Conservation (phyloP, 2,888 invertebrate species). For the Eristalis tenax region DNA sequence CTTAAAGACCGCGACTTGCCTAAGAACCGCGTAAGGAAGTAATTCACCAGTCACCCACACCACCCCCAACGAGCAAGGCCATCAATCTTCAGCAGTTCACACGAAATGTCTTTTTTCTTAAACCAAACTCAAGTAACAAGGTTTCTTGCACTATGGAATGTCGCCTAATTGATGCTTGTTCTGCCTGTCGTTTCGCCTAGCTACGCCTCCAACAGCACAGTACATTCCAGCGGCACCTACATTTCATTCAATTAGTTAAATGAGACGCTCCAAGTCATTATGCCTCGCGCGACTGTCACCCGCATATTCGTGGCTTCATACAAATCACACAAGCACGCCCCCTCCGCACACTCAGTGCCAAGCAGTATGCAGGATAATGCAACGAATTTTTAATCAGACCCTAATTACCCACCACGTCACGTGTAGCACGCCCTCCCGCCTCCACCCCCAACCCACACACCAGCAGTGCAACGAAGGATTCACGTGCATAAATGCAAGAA, state of each 20-base stretch:
- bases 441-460: neutral
- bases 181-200: neutral
- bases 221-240: neutral
- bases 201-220: neutral
- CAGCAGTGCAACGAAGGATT: slow-evolving; percentile 29
- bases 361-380: slow-evolving; percentile 32
- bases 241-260: neutral
- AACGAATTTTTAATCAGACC: slow-evolving; percentile 64
- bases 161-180: neutral
- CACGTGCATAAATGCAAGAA: slow-evolving; percentile 27
- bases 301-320: neutral
- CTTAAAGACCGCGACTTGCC: too few relatives aligned
- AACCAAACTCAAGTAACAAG: too few relatives aligned
- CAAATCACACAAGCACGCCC: slow-evolving; percentile 1
- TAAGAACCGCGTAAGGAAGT: too few relatives aligned
- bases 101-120: too few relatives aligned
- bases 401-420: slow-evolving; percentile 57
- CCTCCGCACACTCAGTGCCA: neutral
- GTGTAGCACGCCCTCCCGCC: neutral
- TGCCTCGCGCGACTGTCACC: neutral
- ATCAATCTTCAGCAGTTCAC: too few relatives aligned
- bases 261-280: neutral
- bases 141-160: too few relatives aligned
- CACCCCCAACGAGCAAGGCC: too few relatives aligned
- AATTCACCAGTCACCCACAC: too few relatives aligned